A percentile compares a stretch with the other conserved stretches of the same genome.
Evolutionary conservation across 2,113 vertebrate species (phyloP).

Genomic region (Haliaeetus leucogaster): DNA sequence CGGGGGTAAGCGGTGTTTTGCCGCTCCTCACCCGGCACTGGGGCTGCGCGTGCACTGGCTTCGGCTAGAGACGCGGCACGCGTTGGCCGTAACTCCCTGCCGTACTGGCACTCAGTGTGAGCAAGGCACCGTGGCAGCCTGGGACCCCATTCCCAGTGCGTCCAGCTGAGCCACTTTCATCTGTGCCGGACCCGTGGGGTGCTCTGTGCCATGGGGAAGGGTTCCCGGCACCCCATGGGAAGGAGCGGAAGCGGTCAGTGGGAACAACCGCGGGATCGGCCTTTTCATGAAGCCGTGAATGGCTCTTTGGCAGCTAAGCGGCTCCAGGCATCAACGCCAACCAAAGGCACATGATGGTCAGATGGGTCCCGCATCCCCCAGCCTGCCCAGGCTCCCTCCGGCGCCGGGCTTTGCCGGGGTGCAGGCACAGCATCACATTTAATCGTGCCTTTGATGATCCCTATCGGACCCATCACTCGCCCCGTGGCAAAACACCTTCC

Average conservation of each 20-base stretch:
- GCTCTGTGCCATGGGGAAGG: not conserved
- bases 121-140: no score
- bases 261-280: not conserved
- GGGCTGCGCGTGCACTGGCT: no score
- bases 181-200: fast-evolving
- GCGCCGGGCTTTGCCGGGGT: not conserved
- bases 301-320: not conserved
- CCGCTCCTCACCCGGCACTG: fast-evolving
- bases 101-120: fast-evolving
- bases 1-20: fast-evolving
- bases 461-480: fast-evolving
- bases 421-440: fast-evolving
- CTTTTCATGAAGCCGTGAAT: not conserved
- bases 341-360: slow-evolving; percentile 45
- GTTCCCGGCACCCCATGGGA: fast-evolving
- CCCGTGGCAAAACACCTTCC: not conserved
- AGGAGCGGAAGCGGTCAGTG: not conserved
- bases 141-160: fast-evolving
- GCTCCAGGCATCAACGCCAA: slow-evolving; percentile 37
- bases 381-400: not conserved
- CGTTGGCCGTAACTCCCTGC: not conserved
- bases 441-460: fast-evolving
- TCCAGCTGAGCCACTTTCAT: not conserved
- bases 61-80: fast-evolving
- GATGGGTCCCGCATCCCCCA: not conserved